Base-by-base conservation (phyloP, 2,888 invertebrate species). In the Drosophila diplacantha region DNA sequence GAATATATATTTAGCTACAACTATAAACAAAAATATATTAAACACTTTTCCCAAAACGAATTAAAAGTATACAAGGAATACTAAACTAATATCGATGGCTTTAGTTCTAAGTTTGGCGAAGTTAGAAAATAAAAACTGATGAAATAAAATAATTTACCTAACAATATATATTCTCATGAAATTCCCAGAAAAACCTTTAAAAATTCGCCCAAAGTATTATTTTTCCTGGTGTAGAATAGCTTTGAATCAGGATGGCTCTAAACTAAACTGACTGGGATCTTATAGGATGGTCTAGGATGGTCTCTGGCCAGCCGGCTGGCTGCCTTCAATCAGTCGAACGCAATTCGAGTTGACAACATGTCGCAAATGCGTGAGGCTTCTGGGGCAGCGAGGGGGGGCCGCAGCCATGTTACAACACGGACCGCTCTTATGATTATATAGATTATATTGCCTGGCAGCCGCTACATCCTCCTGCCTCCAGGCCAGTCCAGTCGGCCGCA, bases 341-440 rank as follows among this genome's bases (percentile, higher is more conserved):
- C 86, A 86, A 86, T 86, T 86, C 83, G 72, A 86, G 86, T 86
- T 86, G 86, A 86, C 86, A 86, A 85, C 86, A 85, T 85, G 85
- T 85, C 85, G 85, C 84, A 82, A 82, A 75, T 80, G 81, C 74
- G 75, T 81, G 69, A 73, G 66, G 65, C 62, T 53, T 31, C 16
- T 31, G 32, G 49, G 60, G 41, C 34, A 24, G 60, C 39, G 32
- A 34, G 8, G 38, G n/a, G 59, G 44, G 51, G 41, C n/a, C 6
- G 11, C 31, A 11, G 43, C 54, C 47, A 73, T 72, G 74, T 81
- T 79, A 68, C 80, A 81, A 71, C 72, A 69, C 69, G 77, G 70
- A 69, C 38, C 71, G 80, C 81, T 79, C 78, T 74, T 78, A 74
- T 79, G 78, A 79, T 79, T 79, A 79, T 79, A 79, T 81, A 79